Conservation (phyloP, 2,797 vertebrate species). For the Aphelocoma californica region DNA sequence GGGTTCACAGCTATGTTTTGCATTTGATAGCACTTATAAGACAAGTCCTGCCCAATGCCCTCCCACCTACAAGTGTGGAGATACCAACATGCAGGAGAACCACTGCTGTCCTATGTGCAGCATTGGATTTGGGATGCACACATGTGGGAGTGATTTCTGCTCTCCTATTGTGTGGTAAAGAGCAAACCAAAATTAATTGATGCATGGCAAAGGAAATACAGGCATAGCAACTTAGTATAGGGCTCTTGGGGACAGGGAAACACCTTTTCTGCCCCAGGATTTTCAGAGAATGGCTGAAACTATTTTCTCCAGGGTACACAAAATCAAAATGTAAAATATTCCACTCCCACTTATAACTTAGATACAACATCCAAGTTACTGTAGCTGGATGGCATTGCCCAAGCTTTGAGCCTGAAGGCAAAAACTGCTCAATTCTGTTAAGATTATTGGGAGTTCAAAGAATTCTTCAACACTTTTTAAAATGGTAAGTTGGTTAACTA, state of each 20-base stretch:
- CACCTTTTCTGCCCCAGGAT: neutral
- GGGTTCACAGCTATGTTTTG: neutral
- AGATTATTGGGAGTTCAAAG: neutral
- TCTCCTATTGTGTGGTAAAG: neutral
- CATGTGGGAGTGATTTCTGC: neutral
- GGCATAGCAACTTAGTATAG: neutral
- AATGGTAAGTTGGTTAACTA: neutral
- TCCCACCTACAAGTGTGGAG: neutral
- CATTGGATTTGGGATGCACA: neutral
- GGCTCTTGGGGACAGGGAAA: neutral
- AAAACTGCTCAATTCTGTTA: neutral
- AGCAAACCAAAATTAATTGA: neutral
- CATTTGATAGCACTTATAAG: neutral
- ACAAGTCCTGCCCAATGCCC: neutral
- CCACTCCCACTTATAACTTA: neutral
- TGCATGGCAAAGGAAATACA: neutral
- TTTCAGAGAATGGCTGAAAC: neutral
- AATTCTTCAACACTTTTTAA: neutral
- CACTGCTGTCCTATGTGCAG: neutral
- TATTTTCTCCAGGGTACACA: neutral
- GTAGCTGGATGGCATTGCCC: neutral
- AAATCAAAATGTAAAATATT: neutral
- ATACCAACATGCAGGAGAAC: neutral
- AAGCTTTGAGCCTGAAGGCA: neutral
- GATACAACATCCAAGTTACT: neutral